phyloP scores from a whole-genome alignment of 1,140 invertebrate genomes.

The Drosophila orosa region DNA sequence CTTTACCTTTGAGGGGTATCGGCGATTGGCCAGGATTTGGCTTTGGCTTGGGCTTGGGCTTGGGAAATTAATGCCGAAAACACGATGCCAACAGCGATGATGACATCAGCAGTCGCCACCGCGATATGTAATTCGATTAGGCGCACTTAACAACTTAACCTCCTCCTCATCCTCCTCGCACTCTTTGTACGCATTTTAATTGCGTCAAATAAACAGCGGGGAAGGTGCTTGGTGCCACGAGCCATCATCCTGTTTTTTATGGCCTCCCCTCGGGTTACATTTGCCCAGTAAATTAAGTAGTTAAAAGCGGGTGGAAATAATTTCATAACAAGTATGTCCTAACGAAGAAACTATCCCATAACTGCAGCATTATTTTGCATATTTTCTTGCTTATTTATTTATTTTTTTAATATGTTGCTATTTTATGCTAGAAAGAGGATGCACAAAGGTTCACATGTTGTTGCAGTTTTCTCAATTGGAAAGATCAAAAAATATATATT shows the following conservation, averaged over 20 bases:
- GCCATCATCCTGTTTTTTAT: conserved; percentile 47
- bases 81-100: conserved; percentile 22
- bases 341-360: background rate
- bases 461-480: background rate
- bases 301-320: conserved; percentile 27
- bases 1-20: conserved; percentile 20
- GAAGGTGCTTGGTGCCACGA: conserved; percentile 37
- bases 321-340: conserved; percentile 4
- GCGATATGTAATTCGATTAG: conserved; percentile 74
- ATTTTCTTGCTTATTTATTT: background rate
- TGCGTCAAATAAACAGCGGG: conserved; percentile 63
- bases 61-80: conserved; percentile 29
- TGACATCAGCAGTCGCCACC: conserved; percentile 66
- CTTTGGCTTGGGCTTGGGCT: background rate
- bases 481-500: background rate
- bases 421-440: no score
- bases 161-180: background rate
- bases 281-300: conserved; percentile 23
- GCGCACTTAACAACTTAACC: conserved; percentile 43
- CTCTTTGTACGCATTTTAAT: conserved; percentile 48
- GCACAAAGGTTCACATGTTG: no score
- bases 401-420: background rate
- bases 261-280: conserved; percentile 21
- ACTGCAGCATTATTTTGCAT: background rate
- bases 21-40: conserved; percentile 1